Evolutionary conservation across 2,888 invertebrate species (phyloP).

Genomic region (Morpho deidamia): DNA sequence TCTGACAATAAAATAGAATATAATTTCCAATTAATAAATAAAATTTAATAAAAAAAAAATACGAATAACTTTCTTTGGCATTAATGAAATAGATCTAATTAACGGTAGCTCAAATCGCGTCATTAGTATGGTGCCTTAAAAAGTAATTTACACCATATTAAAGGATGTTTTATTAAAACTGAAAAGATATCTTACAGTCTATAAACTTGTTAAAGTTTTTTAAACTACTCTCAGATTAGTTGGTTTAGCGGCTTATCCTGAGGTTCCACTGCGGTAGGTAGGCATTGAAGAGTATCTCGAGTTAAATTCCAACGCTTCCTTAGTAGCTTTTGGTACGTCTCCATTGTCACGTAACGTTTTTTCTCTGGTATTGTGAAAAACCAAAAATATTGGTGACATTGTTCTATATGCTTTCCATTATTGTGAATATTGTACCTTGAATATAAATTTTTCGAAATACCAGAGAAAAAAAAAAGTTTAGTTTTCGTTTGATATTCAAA

Average conservation of each 20-base stretch:
- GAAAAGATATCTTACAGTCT: not conserved
- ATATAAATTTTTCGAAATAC: too few species aligned
- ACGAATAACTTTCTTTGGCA: too few species aligned
- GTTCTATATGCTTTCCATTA: too few species aligned
- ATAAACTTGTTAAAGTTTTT: constrained; percentile 13
- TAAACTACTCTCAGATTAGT: constrained; percentile 26
- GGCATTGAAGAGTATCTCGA: constrained; percentile 46
- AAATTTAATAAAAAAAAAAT: not conserved
- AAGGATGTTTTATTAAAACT: too few species aligned
- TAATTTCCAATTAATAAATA: not conserved
- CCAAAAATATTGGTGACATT: too few species aligned
- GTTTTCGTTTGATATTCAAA: too few species aligned
- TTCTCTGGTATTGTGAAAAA: not conserved
- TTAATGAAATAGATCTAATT: too few species aligned
- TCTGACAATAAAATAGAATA: not conserved
- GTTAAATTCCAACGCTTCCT: constrained; percentile 48
- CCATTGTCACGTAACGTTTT: constrained; percentile 26
- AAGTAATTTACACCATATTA: too few species aligned
- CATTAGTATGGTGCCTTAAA: too few species aligned
- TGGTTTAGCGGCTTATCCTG: constrained; percentile 43
- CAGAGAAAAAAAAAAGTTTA: too few species aligned
- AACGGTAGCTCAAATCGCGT: too few species aligned
- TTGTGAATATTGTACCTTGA: too few species aligned
- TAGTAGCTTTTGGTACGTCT: constrained; percentile 35
- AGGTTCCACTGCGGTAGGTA: constrained; percentile 67